These are phyloP conservation scores for Pelobates cultripes DNA, from an alignment of 2,797 vertebrate species.

Conservation along the genomic window DNA sequence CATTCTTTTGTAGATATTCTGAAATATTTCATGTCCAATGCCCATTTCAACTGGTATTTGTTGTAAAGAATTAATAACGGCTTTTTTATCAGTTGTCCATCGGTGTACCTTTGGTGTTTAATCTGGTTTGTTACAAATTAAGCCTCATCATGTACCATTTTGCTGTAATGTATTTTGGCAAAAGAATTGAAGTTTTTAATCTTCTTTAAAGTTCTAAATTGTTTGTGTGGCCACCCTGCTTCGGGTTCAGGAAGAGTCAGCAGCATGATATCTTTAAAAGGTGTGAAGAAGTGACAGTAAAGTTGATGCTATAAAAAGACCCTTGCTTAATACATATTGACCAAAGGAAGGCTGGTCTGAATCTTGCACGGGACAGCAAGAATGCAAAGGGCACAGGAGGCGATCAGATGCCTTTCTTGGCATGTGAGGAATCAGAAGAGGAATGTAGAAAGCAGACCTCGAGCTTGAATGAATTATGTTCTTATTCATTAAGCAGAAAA, in stretches of 20 bases:
- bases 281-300: slow-evolving; percentile 28
- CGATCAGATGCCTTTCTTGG: slow-evolving; percentile 16
- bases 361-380: slow-evolving; percentile 17
- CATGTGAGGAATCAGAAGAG: slow-evolving; percentile 21
- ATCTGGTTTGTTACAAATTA: background rate
- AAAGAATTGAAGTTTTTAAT: slow-evolving; percentile 11
- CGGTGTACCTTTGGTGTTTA: slow-evolving; percentile 2
- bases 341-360: background rate
- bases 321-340: slow-evolving; percentile 36
- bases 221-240: slow-evolving; percentile 26
- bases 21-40: background rate
- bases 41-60: slow-evolving; percentile 13
- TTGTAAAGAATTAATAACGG: background rate
- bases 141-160: slow-evolving; percentile 14
- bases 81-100: background rate
- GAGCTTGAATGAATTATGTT: background rate
- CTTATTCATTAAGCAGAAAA: slow-evolving; percentile 10
- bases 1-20: background rate
- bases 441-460: slow-evolving; percentile 1
- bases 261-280: slow-evolving; percentile 25
- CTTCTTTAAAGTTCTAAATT: slow-evolving; percentile 2
- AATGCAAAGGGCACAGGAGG: slow-evolving; percentile 33
- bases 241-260: slow-evolving; percentile 9
- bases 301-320: slow-evolving; percentile 13
- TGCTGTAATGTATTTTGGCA: slow-evolving; percentile 12